Evolutionary conservation across 2,888 invertebrate genomes (phyloP), one percentile per base, ranked within the genome.

Genomic region (Chloromyia formosa): DNA sequence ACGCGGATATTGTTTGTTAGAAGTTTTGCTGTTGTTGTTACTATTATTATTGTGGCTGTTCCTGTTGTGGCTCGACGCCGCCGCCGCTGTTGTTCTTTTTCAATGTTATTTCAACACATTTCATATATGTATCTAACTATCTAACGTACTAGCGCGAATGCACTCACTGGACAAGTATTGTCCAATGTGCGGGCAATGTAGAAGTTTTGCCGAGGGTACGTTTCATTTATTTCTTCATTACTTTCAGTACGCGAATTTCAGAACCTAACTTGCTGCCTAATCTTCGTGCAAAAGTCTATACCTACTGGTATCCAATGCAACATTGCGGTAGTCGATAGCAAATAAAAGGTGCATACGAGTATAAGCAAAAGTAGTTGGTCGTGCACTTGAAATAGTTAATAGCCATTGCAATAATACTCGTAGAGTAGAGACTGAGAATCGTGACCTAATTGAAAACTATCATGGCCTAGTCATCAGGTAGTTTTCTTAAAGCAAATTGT

Each of bases 71-170:
- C 16, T 60, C 3, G 4, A 1, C 20, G 10, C 58, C 12, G 27
- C 23, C 9, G 60, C 12, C 27, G 64, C 16, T 49, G 66, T 35
- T 49, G 66, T 66, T 53, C 69, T 54, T 69, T 58, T 54, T 54
- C 27, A 54, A 54, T 58, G 71, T 56, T 40, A 56, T 71, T 71
- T 56, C 71, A 58, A 71, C 71, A 71, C 71, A 71, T 40, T 71
- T 71, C 56, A 35, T 58, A 58, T 12, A 35, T 2, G 2, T 35
- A 35, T 4, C 27, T 35, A 35, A 35, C 27, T 7, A 35, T 35
- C 27, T 35, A 35, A 35, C 2, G 3, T 35, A 4, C 27, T 35
- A 35, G 9, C 20, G 35, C 40, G 49, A 66, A 16, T 56, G 56
- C 40, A 40, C 56, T 58, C 22, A 40, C 35, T 54, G 56, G 40